phyloP scores from a whole-genome alignment of 2,888 invertebrate genomes.

The Aspidapion aeneum region DNA sequence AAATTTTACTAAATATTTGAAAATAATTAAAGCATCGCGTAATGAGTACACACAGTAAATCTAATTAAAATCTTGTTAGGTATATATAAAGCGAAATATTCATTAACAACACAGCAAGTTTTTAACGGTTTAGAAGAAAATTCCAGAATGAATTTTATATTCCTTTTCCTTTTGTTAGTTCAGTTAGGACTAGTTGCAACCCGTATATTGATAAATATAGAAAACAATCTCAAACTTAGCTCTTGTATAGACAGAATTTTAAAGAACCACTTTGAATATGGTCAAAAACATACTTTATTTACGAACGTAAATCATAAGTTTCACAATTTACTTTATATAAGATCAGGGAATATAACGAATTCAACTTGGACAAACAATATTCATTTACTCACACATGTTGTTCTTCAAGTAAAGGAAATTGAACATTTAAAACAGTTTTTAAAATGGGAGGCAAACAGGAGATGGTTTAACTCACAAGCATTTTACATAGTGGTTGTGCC shows the following conservation, averaged over 20 bases:
- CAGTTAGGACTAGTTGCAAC: neutral
- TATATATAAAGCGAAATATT: too few species aligned
- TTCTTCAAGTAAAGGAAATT: neutral
- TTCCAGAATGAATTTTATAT: neutral
- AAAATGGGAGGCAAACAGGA: neutral
- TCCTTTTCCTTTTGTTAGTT: neutral
- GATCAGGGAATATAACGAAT: neutral
- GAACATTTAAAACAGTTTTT: neutral
- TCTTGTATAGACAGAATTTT: neutral
- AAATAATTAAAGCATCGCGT: neutral
- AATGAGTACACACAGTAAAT: too few species aligned
- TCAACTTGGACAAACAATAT: neutral
- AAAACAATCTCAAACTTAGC: neutral
- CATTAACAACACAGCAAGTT: too few species aligned
- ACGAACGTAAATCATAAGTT: neutral
- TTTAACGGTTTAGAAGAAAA: too few species aligned
- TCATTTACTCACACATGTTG: neutral
- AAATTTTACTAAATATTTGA: too few species aligned
- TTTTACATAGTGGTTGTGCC: neutral
- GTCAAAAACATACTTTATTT: neutral
- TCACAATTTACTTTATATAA: neutral
- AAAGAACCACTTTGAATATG: neutral
- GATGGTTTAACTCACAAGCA: neutral
- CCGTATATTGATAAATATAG: neutral
- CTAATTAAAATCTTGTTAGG: too few species aligned